Base-by-base conservation (phyloP, 2,113 vertebrate species). In the Cacatua alba region DNA sequence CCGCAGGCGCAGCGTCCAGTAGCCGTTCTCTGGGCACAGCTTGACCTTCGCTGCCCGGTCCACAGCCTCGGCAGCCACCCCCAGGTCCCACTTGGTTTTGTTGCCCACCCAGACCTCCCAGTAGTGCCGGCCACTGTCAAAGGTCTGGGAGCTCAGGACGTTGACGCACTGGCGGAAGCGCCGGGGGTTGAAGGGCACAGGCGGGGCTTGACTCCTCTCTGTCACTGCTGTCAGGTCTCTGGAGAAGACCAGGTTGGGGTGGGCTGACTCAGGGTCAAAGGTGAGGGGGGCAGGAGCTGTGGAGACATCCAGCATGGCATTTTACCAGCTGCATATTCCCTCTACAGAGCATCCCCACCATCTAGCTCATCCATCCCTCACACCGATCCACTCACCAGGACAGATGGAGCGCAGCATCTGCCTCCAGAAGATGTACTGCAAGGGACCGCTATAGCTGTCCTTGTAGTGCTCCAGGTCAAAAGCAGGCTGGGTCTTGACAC, bases 81-180 rank as follows among this genome's bases (percentile, higher is more conserved):
- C 99, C 81, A 99, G 69, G 91, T 99, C 99, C 99, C 98, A 99
- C 85, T 99, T 99, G 74, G 97, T 96, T 67, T 98, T 99, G 77
- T 92, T 95, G 77, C 98, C 98, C 90, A 99, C 98, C 52, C 98
- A 98, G 21, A 99, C 98, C 94, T 99, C 99, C 99, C 98, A 99
- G 96, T 99, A 99, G 97, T 98, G 98, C 23, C 9, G 97, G 52
- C 98, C 99, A 0, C 94, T 95, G 79, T 95, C 77, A 21, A 99
- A 99, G 67, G 97, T 96, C 95, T 98, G 98, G 0, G 94, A 70
- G 8, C 96, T 96, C 81, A 99, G 97, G 29, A 99, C 92, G 0
- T 99, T 99, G 80, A 99, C 98, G 0, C 98, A 98, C 97, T 98
- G 98, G 8, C 97, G 67, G 94, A 99, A 99, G 41, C 98, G 98